Conservation (phyloP, 2,113 vertebrate genomes). For the Willisornis vidua region DNA sequence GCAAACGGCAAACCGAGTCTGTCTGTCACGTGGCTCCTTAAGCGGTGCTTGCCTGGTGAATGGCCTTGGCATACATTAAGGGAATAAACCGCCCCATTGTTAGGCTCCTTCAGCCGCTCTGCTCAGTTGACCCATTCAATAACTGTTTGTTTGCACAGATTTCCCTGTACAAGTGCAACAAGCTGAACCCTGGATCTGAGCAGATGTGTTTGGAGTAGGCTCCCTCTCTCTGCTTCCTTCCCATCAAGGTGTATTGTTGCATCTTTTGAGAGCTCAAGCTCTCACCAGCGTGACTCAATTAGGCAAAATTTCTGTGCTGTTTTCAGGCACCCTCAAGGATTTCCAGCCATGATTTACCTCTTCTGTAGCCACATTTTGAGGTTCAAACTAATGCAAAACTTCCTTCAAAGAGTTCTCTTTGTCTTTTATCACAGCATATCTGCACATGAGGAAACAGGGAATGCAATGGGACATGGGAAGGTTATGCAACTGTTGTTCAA, state of each 20-base stretch:
- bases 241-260: conserved; percentile 57
- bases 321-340: not conserved
- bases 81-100: conserved; percentile 58
- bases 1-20: not conserved
- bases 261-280: conserved; percentile 33
- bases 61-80: conserved; percentile 62
- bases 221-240: conserved; percentile 5
- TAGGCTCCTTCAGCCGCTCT: conserved; percentile 44
- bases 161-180: conserved; percentile 43
- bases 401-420: not conserved
- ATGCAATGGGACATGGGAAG: not conserved
- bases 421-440: not conserved
- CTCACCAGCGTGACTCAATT: not conserved
- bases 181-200: conserved; percentile 49
- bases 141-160: conserved; percentile 63
- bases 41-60: conserved; percentile 56
- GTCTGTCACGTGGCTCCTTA: conserved; percentile 2
- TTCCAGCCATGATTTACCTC: not conserved
- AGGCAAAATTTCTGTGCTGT: not conserved
- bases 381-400: not conserved
- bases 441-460: not conserved
- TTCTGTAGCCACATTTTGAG: not conserved
- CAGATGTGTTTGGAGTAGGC: conserved; percentile 61
- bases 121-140: conserved; percentile 54
- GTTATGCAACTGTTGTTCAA: not conserved